A percentile compares a stretch with the other conserved stretches of the same genome.
Evolutionary conservation across 2,888 invertebrate species (phyloP).

Genomic region (Chouioia cunea): DNA sequence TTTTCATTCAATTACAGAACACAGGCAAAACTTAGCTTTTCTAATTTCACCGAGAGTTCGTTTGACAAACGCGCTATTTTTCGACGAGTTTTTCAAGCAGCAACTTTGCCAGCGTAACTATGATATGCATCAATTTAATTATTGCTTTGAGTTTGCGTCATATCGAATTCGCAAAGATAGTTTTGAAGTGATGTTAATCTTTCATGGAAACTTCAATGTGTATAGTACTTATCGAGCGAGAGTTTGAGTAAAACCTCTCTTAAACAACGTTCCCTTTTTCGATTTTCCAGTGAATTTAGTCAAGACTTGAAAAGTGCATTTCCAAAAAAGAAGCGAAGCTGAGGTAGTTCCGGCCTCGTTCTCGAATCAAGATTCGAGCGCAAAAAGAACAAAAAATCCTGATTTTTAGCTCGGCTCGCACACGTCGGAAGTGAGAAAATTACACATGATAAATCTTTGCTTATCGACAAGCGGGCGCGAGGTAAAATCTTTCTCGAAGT

Average conservation of each 20-base stretch:
- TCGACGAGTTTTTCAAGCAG: not conserved
- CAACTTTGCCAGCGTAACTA: not conserved
- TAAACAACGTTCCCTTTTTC: not conserved
- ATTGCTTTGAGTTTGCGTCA: not conserved
- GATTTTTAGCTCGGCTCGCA: slow-evolving; percentile 18
- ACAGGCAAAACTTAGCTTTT: slow-evolving; percentile 26
- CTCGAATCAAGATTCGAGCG: slow-evolving; percentile 5
- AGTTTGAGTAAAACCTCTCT: not conserved
- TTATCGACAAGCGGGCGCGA: slow-evolving; percentile 26
- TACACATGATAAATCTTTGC: slow-evolving; percentile 44
- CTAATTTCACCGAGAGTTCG: slow-evolving; percentile 28
- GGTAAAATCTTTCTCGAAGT: slow-evolving; percentile 44
- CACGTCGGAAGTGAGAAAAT: slow-evolving; percentile 33
- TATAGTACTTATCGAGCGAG: not conserved
- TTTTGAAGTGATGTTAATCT: not conserved
- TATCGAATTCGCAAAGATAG: not conserved
- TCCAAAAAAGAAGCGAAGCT: slow-evolving; percentile 7
- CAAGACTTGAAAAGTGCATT: slow-evolving; percentile 4
- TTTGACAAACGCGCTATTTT: slow-evolving; percentile 11
- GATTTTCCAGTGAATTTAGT: not conserved
- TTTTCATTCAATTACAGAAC: slow-evolving; percentile 33
- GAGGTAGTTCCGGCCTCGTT: slow-evolving; percentile 16
- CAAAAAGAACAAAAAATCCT: not conserved
- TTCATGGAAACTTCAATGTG: too few relatives aligned
- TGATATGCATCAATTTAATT: slow-evolving; percentile 28